A percentile compares a stretch with the other conserved stretches of the same genome.
Evolutionary conservation across 1,140 invertebrate species (phyloP).

Genomic region (Batillaria attramentaria): DNA sequence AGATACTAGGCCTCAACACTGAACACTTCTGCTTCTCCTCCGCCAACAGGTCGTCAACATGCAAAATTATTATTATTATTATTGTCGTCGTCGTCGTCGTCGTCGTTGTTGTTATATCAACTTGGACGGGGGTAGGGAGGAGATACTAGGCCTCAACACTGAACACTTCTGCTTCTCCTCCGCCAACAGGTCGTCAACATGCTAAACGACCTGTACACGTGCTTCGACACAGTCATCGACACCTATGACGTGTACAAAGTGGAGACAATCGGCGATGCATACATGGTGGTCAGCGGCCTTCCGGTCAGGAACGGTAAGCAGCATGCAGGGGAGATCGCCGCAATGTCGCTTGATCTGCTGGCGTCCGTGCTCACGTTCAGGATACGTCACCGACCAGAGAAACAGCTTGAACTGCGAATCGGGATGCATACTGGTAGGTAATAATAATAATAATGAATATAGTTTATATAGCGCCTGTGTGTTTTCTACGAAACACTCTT

Average conservation of each 20-base stretch:
- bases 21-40: no score
- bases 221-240: slow-evolving; percentile 96
- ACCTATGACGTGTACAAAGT: slow-evolving; percentile 98
- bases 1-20: no score
- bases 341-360: slow-evolving; percentile 77
- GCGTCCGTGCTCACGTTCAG: slow-evolving; percentile 71
- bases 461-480: no score
- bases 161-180: no score
- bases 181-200: slow-evolving; percentile 74
- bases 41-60: no score
- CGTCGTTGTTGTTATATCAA: no score
- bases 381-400: slow-evolving; percentile 73
- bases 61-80: no score
- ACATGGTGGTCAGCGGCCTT: slow-evolving; percentile 49
- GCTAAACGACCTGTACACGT: slow-evolving; percentile 95
- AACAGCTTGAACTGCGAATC: slow-evolving; percentile 47
- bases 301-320: slow-evolving; percentile 56
- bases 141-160: no score
- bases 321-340: slow-evolving; percentile 77
- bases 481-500: no score
- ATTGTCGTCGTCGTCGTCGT: no score
- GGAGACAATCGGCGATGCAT: slow-evolving; percentile 28
- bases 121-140: no score
- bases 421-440: slow-evolving; percentile 57
- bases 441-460: no score